phyloP scores from a whole-genome alignment of 2,113 vertebrate genomes.

The Burhinus oedicnemus region DNA sequence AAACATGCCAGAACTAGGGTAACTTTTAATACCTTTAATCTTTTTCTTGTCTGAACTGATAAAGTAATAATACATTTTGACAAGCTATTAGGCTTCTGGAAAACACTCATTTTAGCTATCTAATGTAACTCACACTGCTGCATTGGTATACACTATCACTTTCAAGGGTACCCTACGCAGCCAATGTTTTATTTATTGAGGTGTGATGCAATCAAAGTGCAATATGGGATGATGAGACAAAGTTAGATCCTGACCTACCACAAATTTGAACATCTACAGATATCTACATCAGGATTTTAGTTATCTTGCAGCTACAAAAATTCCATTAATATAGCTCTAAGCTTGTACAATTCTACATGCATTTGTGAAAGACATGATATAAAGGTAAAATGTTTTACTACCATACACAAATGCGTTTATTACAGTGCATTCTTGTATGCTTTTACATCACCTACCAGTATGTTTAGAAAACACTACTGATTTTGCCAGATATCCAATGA shows the following conservation, averaged over 20 bases:
- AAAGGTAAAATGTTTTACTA: neutral
- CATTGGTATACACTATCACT: neutral
- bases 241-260: neutral
- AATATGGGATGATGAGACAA: neutral
- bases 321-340: neutral
- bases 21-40: neutral
- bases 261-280: neutral
- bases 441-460: neutral
- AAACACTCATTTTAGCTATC: neutral
- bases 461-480: neutral
- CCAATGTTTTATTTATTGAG: neutral
- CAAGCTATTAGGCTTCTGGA: neutral
- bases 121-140: neutral
- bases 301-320: neutral
- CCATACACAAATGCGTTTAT: neutral
- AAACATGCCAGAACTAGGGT: neutral
- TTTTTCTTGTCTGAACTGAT: neutral
- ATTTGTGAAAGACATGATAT: neutral
- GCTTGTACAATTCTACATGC: neutral
- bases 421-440: neutral
- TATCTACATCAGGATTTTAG: neutral
- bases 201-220: neutral
- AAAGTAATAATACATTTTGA: neutral
- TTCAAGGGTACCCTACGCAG: neutral
- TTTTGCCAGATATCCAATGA: neutral